Conservation (phyloP, 2,797 vertebrate species). For the Premnoplex brunnescens region DNA sequence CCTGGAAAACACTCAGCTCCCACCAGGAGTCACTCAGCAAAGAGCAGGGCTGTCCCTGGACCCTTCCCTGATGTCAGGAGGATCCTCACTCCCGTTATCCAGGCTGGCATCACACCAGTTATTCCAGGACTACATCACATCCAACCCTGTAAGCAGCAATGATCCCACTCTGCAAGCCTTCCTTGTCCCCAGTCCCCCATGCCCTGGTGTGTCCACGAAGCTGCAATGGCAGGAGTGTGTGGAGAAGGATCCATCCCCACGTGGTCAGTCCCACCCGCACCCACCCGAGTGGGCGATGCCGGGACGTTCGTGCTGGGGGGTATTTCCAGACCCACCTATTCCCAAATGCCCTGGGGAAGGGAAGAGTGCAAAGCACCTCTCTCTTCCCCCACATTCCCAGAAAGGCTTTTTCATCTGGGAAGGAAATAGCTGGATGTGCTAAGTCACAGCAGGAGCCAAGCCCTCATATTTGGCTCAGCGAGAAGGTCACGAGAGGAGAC, state of each 20-base stretch:
- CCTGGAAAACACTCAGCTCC: neutral
- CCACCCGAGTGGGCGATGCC: rapidly evolving
- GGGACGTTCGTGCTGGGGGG: rapidly evolving
- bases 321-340: neutral
- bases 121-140: neutral
- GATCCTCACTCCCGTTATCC: rapidly evolving
- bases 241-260: neutral
- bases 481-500: neutral
- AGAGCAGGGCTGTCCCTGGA: neutral
- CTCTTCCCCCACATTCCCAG: neutral
- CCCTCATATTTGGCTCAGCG: neutral
- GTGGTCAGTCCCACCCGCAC: rapidly evolving
- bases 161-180: neutral
- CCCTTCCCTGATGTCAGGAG: neutral
- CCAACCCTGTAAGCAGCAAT: neutral
- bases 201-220: rapidly evolving
- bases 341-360: neutral
- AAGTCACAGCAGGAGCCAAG: neutral
- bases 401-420: neutral
- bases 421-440: neutral
- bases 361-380: neutral
- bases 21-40: neutral
- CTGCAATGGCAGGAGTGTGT: rapidly evolving
- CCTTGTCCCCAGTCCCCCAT: neutral
- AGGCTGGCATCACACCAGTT: rapidly evolving